These are phyloP conservation scores for Acanthoscelides obtectus DNA, from an alignment of 2,888 invertebrate genomes.

Conservation along the genomic window DNA sequence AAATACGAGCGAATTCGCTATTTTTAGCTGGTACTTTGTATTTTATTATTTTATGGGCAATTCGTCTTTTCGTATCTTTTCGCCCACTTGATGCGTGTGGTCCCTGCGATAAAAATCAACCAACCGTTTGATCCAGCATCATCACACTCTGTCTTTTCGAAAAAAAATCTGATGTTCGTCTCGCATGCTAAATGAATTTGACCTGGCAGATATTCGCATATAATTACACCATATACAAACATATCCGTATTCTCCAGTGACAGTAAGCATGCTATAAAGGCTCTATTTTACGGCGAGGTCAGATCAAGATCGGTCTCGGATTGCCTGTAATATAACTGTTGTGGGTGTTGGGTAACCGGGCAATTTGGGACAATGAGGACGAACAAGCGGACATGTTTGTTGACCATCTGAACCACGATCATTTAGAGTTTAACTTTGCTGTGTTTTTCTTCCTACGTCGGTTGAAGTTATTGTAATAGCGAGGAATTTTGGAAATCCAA, in stretches of 20 bases:
- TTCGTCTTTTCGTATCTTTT: background rate
- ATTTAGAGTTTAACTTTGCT: background rate
- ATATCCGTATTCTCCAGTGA: background rate
- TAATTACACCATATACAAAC: background rate
- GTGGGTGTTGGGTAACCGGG: background rate
- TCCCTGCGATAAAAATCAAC: background rate
- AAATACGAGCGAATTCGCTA: no score
- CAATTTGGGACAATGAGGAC: background rate
- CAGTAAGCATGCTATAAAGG: background rate
- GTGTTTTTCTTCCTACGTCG: no score
- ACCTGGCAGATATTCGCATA: background rate
- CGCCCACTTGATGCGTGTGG: background rate
- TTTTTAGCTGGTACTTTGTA: no score
- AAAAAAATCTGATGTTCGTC: background rate
- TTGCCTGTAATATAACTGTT: background rate
- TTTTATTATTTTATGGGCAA: no score
- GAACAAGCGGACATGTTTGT: background rate
- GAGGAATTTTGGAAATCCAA: no score
- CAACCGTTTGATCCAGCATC: background rate
- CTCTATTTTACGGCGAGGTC: background rate
- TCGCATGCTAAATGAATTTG: background rate
- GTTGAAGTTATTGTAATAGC: no score
- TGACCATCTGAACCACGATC: background rate
- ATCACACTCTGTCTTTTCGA: background rate
- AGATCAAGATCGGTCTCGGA: background rate